Base-by-base conservation (phyloP, 2,797 vertebrate species). In the Petrocephalus schoutedeni region DNA sequence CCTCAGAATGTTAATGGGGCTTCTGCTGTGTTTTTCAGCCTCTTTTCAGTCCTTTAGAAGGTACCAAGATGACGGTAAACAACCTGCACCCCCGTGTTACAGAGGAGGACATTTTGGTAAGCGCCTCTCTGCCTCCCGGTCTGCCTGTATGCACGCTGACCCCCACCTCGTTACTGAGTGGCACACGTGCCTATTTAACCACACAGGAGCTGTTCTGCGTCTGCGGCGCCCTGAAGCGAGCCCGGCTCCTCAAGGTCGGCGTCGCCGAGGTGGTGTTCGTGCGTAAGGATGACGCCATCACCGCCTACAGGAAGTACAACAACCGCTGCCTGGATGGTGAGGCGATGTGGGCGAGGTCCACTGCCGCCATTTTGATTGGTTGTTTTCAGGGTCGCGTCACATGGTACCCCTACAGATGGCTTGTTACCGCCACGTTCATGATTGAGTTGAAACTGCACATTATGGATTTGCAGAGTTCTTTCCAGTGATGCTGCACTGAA, bases 291-390 rank as follows among this genome's bases (percentile, higher is more conserved):
- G 98, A 99, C 0, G 98, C 98, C 1, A 96, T 99, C 90, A 97
- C 96, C 0, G 98, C 98, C 0, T 99, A 99, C 93, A 98, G 98
- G 94, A 99, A 98, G 92, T 99, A 99, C 92, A 99, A 99, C 95
- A 99, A 99, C 90, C 96, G 98, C 90, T 99, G 98, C 92, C 94
- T 99, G 94, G 98, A 99, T 0, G 98, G 98, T 99, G 93, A 93
- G 92, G 1, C 8, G 36, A n/a, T 82, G 16, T n/a, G 1, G 41
- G 28, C 74, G 10, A 6, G 59, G 83, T 74, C 67, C 7, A 1
- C 36, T 45, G 45, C 0, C 14, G 19, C 19, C 77, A 21, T 82
- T 41, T 85, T 41, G 12, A 85, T 56, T 57, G 23, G 32, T 8
- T 74, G 3, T 32, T 14, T 84, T 84, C 16, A 19, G 14, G 67